These are phyloP conservation scores for Butorides virescens DNA, from an alignment of 2,113 vertebrate genomes.

Conservation along the genomic window DNA sequence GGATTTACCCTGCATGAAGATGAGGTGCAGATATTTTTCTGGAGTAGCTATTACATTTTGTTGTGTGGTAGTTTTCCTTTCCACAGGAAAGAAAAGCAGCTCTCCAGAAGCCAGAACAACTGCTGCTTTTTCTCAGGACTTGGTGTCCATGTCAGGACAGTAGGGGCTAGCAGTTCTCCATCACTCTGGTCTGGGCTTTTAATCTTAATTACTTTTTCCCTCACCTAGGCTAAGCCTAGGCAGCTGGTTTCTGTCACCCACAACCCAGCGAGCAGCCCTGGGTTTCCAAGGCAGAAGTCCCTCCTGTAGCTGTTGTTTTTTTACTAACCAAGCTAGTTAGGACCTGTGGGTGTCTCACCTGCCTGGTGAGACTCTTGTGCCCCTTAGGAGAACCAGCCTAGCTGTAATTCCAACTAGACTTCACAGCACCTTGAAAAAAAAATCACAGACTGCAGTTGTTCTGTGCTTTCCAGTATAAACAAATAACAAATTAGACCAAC, in stretches of 20 bases:
- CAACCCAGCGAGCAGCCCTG: neutral
- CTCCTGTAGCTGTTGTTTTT: neutral
- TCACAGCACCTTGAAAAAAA: neutral
- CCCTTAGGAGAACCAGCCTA: neutral
- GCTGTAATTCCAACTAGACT: neutral
- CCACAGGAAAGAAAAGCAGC: neutral
- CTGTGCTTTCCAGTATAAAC: neutral
- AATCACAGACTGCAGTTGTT: neutral
- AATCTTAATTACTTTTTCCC: neutral
- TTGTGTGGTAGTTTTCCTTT: neutral
- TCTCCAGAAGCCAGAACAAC: neutral
- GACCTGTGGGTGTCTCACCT: neutral
- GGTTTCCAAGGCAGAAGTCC: neutral
- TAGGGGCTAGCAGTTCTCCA: neutral
- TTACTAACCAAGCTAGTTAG: too few relatives aligned
- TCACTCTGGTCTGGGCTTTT: neutral
- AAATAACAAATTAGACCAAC: neutral
- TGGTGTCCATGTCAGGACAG: neutral
- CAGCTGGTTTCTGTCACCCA: neutral
- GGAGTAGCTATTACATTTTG: neutral
- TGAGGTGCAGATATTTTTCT: neutral
- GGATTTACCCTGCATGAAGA: neutral
- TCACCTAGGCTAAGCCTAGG: neutral
- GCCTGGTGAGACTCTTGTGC: neutral
- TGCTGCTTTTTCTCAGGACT: neutral